Evolutionary conservation across 2,113 vertebrate species (phyloP).

Genomic region (Scytalopus superciliaris): DNA sequence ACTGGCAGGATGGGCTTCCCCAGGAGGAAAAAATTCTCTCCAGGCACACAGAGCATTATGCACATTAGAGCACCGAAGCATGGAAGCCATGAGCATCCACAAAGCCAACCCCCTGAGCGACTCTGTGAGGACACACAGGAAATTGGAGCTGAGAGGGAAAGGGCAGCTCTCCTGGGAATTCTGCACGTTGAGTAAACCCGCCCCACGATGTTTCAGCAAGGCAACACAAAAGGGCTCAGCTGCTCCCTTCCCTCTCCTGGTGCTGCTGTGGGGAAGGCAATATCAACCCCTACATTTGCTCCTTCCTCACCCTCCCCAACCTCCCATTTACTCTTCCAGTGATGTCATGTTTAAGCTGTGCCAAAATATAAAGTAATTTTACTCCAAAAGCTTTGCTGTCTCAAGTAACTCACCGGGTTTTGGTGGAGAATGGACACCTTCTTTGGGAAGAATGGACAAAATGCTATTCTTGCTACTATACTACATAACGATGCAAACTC

Average conservation of each 20-base stretch:
- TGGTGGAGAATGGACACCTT: not conserved
- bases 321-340: not conserved
- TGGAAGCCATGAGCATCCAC: not conserved
- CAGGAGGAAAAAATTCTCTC: not conserved
- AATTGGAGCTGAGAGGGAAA: not conserved
- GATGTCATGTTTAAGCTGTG: not conserved
- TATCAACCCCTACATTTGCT: not conserved
- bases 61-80: not conserved
- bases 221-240: not conserved
- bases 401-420: not conserved
- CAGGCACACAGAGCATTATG: not conserved
- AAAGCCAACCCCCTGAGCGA: not conserved
- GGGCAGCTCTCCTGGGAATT: not conserved
- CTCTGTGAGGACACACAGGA: not conserved
- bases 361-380: not conserved
- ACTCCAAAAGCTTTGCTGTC: not conserved
- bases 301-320: not conserved
- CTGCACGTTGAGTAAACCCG: not conserved
- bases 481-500: not conserved
- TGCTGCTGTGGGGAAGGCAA: not conserved
- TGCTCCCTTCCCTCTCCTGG: not conserved
- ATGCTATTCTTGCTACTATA: not conserved
- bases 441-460: not conserved
- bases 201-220: not conserved
- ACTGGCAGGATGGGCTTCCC: not conserved